Base-by-base conservation (phyloP, 2,888 invertebrate species). In the Euspilapteryx auroguttella region DNA sequence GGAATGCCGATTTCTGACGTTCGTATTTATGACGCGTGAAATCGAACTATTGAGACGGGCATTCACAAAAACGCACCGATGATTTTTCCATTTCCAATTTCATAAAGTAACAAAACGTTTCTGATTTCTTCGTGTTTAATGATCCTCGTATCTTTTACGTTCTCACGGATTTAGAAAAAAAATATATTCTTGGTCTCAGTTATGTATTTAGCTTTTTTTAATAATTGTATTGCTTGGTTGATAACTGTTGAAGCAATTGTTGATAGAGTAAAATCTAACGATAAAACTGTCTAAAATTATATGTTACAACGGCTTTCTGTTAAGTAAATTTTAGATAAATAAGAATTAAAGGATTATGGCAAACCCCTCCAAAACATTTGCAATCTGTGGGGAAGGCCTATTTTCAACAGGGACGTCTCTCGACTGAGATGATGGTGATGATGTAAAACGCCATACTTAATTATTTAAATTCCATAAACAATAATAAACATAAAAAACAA, bases 21-120 rank as follows among this genome's bases (percentile, higher is more conserved):
- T 44, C 49, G 52, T 65, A 55, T 63, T 73, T 73, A 75, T 75
- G 71, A 56, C 53, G 58, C 75, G 66, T 75, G 66, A 73, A 73
- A 75, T 75, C 59, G 68, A 47, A 49, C 52, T 48, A 58, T 65
- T 66, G n/a, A n/a, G n/a, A n/a, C 58, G 65, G 49, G 41, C 45
- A 53, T 51, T 48, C 52, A 42, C 48, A 45, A 46, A 50, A 45
- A 55, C 47, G 49, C 47, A 42, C 45, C 47, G 45, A 45, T 43
- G 55, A 51, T 55, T 75, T 69, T 73, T 63, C 68, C 66, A 69
- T 69, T 71, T 73, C 57, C 20, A 5, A 12, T 7, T 12, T n/a
- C 4, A 12, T 24, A 11, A 17, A 42, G 42, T 46, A 49, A 68
- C 59, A 61, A 65, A 64, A 65, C 63, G 55, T 64, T 58, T 52